A percentile compares a stretch with the other conserved stretches of the same genome.
These are phyloP conservation scores for Aptenodytes forsteri DNA, from an alignment of 2,113 vertebrate genomes.

Conservation along the genomic window DNA sequence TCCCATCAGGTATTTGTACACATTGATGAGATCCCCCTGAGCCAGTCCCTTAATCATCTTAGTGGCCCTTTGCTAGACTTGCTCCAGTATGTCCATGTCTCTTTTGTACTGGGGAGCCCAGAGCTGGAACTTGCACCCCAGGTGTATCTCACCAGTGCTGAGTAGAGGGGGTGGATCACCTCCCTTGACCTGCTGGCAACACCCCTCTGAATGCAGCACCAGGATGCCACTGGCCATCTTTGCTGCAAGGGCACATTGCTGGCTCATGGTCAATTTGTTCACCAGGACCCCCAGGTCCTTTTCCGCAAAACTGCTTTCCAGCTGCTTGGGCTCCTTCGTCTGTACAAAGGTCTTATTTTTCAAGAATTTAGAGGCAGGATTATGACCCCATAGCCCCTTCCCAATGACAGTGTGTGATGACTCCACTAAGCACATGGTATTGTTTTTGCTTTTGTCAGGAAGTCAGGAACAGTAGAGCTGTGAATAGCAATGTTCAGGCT, in stretches of 20 bases:
- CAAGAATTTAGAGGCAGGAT: neutral
- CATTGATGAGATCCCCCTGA: neutral
- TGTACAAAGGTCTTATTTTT: neutral
- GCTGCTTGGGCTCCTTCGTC: neutral
- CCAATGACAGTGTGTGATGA: neutral
- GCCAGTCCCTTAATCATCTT: neutral
- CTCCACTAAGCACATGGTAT: neutral
- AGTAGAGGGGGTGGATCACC: neutral
- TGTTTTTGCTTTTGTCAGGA: neutral
- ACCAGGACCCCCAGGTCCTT: neutral
- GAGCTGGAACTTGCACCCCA: neutral
- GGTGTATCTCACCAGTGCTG: neutral
- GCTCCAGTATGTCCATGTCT: neutral
- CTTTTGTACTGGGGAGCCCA: neutral
- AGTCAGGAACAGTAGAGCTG: neutral
- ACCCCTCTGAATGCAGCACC: neutral
- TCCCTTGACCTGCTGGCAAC: neutral
- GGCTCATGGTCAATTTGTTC: neutral
- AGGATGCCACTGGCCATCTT: neutral
- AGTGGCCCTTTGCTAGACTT: neutral
- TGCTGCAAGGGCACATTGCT: neutral
- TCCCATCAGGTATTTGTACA: neutral
- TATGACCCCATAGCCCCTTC: neutral
- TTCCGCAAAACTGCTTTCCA: neutral
- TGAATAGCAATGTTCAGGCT: constrained; percentile 7